Evolutionary conservation across 1,140 invertebrate species (phyloP), one percentile per base, ranked within the genome.

Genomic region (Diorhabda carinulata): DNA sequence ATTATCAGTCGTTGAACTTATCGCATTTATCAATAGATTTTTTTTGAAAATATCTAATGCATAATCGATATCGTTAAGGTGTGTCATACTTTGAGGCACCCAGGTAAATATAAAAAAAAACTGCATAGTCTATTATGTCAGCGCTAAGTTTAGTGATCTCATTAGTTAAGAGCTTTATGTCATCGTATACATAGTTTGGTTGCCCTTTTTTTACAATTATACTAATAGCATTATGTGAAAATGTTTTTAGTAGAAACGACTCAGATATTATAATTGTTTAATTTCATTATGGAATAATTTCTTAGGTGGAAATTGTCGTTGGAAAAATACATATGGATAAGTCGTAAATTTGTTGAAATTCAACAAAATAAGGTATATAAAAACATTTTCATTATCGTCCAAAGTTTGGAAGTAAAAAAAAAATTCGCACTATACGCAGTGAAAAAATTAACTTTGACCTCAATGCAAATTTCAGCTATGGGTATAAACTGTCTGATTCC

Each of bases 1-100:
- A 52, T 52, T 52, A 52, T 52, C 47, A 52, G 47, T 52, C 47
- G n/a, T 52, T 52, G 47, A 52, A 52, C 47, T 52, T 52, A 52
- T 52, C 47, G 47, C 47, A 52, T 52, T 52, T n/a, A n/a, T 52
- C 47, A 8, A 52, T 52, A 52, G 47, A 52, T 3, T 52, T 52
- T 52, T 25, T 52, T n/a, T n/a, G 47, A 52, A 52, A 8, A 52
- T 52, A 52, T 52, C 47, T 52, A n/a, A 52, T 52, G n/a, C 47
- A 52, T 8, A 52, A 52, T 52, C 47, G 47, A 52, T 52, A 52
- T 52, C 2, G 47, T 52, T 52, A 52, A 52, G 47, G 47, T 3
- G 47, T 52, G 47, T 52, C 47, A 52, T 52, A 4, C 47, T 52
- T 52, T 52, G 47, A 52, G 47, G 47, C 47, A n/a, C n/a, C 47